A percentile compares a stretch with the other conserved stretches of the same genome.
phyloP scores from a whole-genome alignment of 1,140 invertebrate species.

The Spodoptera litura region DNA sequence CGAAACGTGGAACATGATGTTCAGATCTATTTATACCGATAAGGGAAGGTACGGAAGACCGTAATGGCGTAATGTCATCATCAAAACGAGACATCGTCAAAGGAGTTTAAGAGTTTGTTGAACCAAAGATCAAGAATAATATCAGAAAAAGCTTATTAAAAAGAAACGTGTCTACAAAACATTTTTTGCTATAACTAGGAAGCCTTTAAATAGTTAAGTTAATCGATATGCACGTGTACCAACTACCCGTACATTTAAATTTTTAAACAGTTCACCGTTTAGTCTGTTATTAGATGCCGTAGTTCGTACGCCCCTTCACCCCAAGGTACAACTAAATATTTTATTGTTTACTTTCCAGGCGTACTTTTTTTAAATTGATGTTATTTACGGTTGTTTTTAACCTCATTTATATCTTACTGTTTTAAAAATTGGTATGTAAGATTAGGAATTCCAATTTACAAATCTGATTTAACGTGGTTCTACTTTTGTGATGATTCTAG shows the following conservation, averaged over 20 bases:
- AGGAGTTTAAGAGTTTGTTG: neutral
- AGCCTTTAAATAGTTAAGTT: neutral
- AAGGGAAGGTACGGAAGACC: slow-evolving; percentile 5
- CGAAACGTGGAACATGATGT: neutral
- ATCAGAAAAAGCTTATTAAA: neutral
- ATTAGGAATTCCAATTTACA: no score
- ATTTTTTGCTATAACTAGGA: neutral
- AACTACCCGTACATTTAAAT: neutral
- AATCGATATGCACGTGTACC: neutral
- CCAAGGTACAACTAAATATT: neutral
- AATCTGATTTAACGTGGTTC: no score
- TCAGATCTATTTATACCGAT: slow-evolving; percentile 16
- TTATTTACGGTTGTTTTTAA: no score
- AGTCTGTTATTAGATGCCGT: neutral
- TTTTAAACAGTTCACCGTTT: slow-evolving; percentile 8
- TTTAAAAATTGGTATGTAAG: no score
- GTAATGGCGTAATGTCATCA: slow-evolving; percentile 21
- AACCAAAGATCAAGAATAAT: neutral
- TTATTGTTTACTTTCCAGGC: neutral
- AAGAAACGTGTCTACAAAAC: neutral
- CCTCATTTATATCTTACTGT: no score
- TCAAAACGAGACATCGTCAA: neutral
- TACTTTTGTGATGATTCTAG: no score
- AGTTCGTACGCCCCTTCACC: slow-evolving; percentile 12
- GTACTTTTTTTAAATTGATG: neutral